Evolutionary conservation across 2,113 vertebrate species (phyloP).

Genomic region (Corvus moneduloides): DNA sequence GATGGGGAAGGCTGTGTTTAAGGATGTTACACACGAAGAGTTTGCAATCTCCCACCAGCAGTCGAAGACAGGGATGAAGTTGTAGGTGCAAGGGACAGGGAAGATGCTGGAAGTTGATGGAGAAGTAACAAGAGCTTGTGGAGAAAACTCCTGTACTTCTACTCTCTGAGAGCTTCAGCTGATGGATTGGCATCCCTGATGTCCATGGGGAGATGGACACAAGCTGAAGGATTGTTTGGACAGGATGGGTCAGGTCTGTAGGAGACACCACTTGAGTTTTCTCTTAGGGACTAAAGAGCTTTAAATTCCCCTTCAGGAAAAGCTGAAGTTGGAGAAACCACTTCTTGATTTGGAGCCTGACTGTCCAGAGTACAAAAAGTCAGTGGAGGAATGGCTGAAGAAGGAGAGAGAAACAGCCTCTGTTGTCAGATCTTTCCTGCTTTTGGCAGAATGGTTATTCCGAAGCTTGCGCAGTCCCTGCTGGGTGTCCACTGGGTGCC

Average conservation of each 20-base stretch:
- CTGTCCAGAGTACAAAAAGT: neutral
- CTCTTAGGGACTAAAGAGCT: neutral
- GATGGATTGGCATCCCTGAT: neutral
- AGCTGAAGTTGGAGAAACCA: neutral
- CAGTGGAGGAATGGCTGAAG: neutral
- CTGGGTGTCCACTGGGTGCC: neutral
- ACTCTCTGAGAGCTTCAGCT: neutral
- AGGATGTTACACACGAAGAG: neutral
- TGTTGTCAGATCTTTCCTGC: neutral
- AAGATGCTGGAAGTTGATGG: neutral
- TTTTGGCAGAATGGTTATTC: neutral
- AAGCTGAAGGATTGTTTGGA: neutral
- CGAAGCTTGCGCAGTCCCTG: fast-evolving
- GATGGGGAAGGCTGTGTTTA: neutral
- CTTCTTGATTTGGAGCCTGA: neutral
- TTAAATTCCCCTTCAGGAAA: neutral
- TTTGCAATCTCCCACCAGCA: neutral
- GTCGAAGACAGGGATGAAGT: neutral
- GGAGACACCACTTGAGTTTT: neutral
- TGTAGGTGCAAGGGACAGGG: neutral
- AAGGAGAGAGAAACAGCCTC: neutral
- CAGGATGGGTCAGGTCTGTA: neutral
- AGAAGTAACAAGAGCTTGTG: neutral
- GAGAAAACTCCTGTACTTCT: neutral
- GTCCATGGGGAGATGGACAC: neutral